Evolutionary conservation across 2,113 vertebrate genomes (phyloP), one percentile per base, ranked within the genome.

Genomic region (Clarias magur): DNA sequence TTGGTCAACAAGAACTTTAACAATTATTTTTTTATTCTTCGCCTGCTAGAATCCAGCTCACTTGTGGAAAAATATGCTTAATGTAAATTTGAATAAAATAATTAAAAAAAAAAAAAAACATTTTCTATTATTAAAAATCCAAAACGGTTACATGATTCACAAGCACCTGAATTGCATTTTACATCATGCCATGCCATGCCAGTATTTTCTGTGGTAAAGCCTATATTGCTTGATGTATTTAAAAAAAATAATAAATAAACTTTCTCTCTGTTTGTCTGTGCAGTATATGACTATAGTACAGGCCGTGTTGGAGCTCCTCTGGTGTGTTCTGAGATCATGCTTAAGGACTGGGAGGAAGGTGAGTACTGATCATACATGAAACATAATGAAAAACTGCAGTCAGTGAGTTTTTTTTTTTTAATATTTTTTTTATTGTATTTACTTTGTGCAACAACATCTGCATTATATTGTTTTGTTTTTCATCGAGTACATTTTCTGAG

Each of bases 261-360:
- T 8, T 23, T 19, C 1, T 80, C 48, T 72, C 23, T 78, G 17
- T 88, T 79, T 68, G 34, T 81, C 11, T 89, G 79, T 93, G 21
- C 89, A 99, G 98, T 96, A 86, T 97, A 95, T 94, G 98, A 99
- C 93, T 99, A 97, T 89, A 97, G 96, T 89, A 99, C 98, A 1
- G 97, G 98, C 76, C 94, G 98, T 89, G 98, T 99, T 11, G 98
- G 98, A 82, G 97, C 98, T n/a, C 98, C 98, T 16, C 94, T 99
- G 86, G 95, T 98, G 89, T 99, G 98, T 91, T 97, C 96, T 89
- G 98, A 99, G 93, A 96, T 99, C 89, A 97, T 93, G 56, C 92
- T 99, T 63, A 92, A 97, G 92, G 96, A 98, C 95, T 99, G 98
- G 98, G 96, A 97, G 88, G 98, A 99, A 95, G 98, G 98, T 99